phyloP scores from a whole-genome alignment of 2,888 invertebrate genomes.

The Cotesia congregata region DNA sequence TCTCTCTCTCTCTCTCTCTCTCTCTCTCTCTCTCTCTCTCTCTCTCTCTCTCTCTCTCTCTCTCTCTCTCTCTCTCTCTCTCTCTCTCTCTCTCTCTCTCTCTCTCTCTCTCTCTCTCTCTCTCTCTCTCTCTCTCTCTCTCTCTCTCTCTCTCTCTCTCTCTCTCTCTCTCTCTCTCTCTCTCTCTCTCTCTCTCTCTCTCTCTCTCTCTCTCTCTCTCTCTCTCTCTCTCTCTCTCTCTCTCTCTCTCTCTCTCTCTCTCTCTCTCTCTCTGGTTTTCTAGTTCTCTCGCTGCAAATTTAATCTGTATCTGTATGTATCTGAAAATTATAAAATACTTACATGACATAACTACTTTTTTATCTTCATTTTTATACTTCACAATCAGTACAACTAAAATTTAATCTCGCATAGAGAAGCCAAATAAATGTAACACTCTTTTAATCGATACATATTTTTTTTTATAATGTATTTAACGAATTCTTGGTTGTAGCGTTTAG shows the following conservation, averaged over 20 bases:
- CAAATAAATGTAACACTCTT: neutral
- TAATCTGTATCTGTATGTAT: neutral
- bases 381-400: neutral
- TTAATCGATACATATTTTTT: neutral
- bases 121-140: slow-evolving; percentile 5
- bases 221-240: slow-evolving; percentile 17
- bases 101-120: slow-evolving; percentile 5
- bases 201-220: slow-evolving; percentile 1
- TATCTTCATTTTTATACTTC: neutral
- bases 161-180: slow-evolving; percentile 6
- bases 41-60: slow-evolving; percentile 17
- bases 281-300: neutral
- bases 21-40: slow-evolving; percentile 6
- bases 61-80: slow-evolving; percentile 1
- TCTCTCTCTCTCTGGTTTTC: neutral
- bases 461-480: neutral
- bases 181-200: slow-evolving; percentile 17
- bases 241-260: neutral
- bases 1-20: slow-evolving; percentile 15
- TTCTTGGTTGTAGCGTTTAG: neutral
- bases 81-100: slow-evolving; percentile 17
- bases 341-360: neutral
- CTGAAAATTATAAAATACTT: neutral
- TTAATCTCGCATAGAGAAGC: neutral
- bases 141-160: slow-evolving; percentile 15